Conservation (phyloP, 2,113 vertebrate species). For the Heterochromis multidens region DNA sequence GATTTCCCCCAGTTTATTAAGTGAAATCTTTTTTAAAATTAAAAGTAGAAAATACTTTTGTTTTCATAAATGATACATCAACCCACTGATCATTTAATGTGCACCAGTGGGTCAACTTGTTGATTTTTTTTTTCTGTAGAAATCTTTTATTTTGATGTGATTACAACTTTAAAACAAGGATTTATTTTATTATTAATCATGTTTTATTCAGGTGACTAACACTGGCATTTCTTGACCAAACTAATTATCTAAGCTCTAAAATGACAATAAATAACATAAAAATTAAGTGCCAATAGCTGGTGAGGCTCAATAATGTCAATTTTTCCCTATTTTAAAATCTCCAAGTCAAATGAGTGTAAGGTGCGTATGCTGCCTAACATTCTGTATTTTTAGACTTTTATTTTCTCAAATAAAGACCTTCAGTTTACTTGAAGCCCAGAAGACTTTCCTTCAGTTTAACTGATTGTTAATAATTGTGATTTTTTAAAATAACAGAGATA, state of each 20-base stretch:
- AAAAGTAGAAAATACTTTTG: background rate
- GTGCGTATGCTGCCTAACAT: background rate
- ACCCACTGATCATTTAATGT: background rate
- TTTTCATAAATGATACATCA: background rate
- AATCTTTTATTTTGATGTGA: background rate
- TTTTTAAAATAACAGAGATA: background rate
- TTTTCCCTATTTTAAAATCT: background rate
- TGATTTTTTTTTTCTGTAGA: background rate
- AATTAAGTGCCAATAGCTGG: background rate
- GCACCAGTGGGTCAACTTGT: rapidly evolving
- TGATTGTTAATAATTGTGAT: background rate
- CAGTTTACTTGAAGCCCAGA: background rate
- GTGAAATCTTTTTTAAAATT: background rate
- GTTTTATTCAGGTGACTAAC: too few species aligned
- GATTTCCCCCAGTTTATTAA: background rate
- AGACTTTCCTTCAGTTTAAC: background rate
- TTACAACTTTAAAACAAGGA: background rate
- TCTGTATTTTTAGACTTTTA: background rate
- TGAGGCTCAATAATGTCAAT: background rate
- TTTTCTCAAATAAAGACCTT: background rate
- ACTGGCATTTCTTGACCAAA: background rate
- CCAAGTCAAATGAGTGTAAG: background rate
- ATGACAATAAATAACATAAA: background rate
- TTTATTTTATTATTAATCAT: background rate
- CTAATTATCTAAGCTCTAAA: background rate